Percentiles rank a stretch among this genome's conserved stretches.
Evolutionary conservation across 2,888 invertebrate genomes (phyloP).

Genomic region (Pharmacophagus antenor): DNA sequence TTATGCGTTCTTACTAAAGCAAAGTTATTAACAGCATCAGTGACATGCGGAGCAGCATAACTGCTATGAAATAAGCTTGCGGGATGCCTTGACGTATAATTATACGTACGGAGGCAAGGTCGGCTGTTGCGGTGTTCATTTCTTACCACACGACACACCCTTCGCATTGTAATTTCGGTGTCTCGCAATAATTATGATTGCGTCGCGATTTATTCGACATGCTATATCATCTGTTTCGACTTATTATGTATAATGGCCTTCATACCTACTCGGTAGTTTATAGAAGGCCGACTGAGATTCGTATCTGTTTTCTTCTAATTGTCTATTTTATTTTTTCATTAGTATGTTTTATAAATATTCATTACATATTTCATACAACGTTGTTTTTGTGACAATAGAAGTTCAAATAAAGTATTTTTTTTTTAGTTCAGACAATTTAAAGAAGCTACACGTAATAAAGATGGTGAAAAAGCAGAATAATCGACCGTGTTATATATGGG

Average conservation of each 20-base stretch:
- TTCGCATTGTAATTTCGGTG: slow-evolving; percentile 27
- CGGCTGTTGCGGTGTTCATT: slow-evolving; percentile 35
- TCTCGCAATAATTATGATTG: slow-evolving; percentile 24
- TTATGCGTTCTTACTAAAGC: too few species aligned
- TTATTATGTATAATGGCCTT: neutral
- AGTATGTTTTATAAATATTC: too few species aligned
- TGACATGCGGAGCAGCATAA: slow-evolving; percentile 29
- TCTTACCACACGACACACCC: slow-evolving; percentile 24
- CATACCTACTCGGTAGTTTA: neutral
- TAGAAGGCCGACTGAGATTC: neutral
- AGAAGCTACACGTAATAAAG: neutral
- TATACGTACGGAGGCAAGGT: slow-evolving; percentile 60
- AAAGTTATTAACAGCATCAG: slow-evolving; percentile 7
- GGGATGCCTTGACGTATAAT: slow-evolving; percentile 54
- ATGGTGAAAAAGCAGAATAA: neutral
- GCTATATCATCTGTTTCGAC: slow-evolving; percentile 6
- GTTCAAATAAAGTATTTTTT: too few species aligned
- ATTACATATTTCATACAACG: too few species aligned
- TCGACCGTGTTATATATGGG: neutral
- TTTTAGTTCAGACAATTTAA: too few species aligned
- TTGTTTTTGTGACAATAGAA: too few species aligned
- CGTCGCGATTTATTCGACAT: slow-evolving; percentile 21
- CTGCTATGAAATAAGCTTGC: slow-evolving; percentile 47
- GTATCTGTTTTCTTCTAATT: too few species aligned
- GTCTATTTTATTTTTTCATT: too few species aligned